phyloP scores from a whole-genome alignment of 2,797 vertebrate genomes.

The Coluber constrictor region DNA sequence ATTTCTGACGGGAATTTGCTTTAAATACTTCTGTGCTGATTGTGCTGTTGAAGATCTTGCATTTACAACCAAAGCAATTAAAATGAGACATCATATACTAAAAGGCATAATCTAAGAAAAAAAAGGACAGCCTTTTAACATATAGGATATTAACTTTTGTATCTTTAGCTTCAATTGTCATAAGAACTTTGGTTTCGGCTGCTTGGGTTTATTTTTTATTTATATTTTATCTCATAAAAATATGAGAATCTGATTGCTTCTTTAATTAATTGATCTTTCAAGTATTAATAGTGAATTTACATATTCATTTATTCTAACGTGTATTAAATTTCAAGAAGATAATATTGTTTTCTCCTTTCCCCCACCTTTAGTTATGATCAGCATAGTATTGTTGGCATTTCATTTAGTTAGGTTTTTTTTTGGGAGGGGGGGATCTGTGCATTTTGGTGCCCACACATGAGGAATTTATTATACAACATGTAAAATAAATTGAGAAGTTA shows the following conservation, averaged over 20 bases:
- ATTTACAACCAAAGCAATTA: background rate
- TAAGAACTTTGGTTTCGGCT: background rate
- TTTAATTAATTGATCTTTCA: background rate
- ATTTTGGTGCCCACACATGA: background rate
- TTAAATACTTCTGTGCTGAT: slow-evolving; percentile 15
- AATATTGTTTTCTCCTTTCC: background rate
- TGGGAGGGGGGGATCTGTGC: background rate
- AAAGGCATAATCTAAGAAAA: background rate
- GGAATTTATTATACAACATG: background rate
- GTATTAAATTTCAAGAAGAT: background rate
- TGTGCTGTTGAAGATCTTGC: background rate
- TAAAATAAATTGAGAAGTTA: background rate
- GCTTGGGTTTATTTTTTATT: background rate
- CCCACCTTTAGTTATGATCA: background rate
- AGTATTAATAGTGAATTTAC: background rate
- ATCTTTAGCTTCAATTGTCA: background rate
- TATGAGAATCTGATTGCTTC: background rate
- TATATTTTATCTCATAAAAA: background rate
- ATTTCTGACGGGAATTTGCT: slow-evolving; percentile 1
- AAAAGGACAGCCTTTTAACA: background rate
- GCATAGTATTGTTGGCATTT: background rate
- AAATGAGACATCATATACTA: background rate
- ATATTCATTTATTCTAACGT: background rate
- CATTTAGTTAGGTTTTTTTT: background rate
- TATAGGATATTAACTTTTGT: background rate